Percentiles rank a stretch among this genome's conserved stretches.
Conservation (phyloP, 2,113 vertebrate species). For the Vidua macroura region DNA sequence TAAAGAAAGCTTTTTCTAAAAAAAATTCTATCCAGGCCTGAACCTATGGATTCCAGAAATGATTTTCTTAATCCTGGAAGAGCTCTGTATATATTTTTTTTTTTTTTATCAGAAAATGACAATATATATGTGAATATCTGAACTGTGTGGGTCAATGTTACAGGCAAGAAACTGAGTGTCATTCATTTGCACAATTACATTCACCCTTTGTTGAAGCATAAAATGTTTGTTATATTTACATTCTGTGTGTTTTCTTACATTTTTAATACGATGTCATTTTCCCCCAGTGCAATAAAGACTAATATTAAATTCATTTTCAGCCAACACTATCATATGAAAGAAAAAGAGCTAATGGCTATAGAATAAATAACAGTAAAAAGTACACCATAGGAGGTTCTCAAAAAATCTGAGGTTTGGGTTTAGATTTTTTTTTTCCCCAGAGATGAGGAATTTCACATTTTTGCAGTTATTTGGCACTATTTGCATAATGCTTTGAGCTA, state of each 20-base stretch:
- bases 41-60: not conserved
- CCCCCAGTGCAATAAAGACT: not conserved
- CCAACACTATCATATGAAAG: not conserved
- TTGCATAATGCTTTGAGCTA: not conserved
- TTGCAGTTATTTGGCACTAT: not conserved
- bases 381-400: not conserved
- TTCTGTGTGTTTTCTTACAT: not conserved
- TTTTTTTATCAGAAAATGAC: not conserved
- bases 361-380: not conserved
- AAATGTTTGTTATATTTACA: not conserved
- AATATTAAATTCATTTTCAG: slow-evolving; percentile 22
- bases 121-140: not conserved
- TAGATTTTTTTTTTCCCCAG: not conserved
- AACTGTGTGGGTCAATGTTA: not conserved
- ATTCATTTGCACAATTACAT: not conserved
- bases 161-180: not conserved
- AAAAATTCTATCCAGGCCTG: not conserved
- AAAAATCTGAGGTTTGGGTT: not conserved
- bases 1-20: not conserved
- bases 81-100: not conserved
- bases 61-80: not conserved
- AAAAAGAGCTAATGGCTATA: not conserved
- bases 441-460: not conserved
- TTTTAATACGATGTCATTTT: not conserved
- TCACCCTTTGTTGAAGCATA: not conserved